Percentiles rank a stretch among this genome's conserved stretches.
Conservation (phyloP, 2,888 invertebrate species). For the Molorchus minor region DNA sequence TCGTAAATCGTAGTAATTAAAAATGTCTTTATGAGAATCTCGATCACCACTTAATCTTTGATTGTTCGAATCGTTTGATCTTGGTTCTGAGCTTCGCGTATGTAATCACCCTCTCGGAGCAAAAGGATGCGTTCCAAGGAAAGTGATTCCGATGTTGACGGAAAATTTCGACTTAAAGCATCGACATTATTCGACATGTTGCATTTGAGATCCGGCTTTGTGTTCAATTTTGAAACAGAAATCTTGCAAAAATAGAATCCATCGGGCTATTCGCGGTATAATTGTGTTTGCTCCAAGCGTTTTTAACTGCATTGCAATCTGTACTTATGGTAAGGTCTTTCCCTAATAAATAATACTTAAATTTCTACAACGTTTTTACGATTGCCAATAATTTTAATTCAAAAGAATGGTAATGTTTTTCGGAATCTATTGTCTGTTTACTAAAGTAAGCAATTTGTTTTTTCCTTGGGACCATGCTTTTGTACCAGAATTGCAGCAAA, state of each 20-base stretch:
- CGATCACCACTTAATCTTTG: no score
- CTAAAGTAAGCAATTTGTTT: slow-evolving; percentile 31
- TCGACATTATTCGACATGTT: no score
- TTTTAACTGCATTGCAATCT: slow-evolving; percentile 33
- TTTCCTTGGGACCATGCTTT: slow-evolving; percentile 2
- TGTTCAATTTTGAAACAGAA: no score
- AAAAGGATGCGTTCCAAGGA: no score
- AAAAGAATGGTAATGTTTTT: slow-evolving; percentile 29
- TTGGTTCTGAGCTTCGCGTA: no score
- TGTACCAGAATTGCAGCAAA: slow-evolving; percentile 36
- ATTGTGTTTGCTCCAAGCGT: slow-evolving; percentile 7
- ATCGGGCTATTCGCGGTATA: slow-evolving; percentile 6
- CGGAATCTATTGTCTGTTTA: slow-evolving; percentile 21
- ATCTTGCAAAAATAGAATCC: background rate
- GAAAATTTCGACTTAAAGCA: no score
- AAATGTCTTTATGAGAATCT: no score
- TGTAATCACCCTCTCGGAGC: no score
- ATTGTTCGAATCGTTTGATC: no score
- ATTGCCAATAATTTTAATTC: slow-evolving; percentile 31
- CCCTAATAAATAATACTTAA: slow-evolving; percentile 26
- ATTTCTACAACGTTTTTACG: slow-evolving; percentile 28
- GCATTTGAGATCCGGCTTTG: no score
- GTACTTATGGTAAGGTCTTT: slow-evolving; percentile 24
- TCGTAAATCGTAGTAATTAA: no score
- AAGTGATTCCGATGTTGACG: no score